phyloP scores from a whole-genome alignment of 2,113 vertebrate genomes.

The Monopterus albus region DNA sequence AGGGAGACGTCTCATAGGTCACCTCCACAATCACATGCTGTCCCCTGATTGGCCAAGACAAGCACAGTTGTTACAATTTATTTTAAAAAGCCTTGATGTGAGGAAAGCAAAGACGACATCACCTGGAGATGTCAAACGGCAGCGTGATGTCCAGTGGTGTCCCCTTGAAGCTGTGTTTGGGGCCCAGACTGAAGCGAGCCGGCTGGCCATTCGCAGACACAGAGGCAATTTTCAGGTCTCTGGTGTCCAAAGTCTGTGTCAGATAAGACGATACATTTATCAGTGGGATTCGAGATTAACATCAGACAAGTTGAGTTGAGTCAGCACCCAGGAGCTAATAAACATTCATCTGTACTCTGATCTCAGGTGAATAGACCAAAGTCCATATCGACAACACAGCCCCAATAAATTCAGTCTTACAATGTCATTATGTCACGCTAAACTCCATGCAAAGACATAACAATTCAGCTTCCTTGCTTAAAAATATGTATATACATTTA shows the following conservation, averaged over 20 bases:
- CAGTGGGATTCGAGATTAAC: not conserved
- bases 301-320: not conserved
- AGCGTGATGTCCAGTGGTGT: conserved; percentile 88
- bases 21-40: conserved; percentile 93
- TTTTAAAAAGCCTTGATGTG: too few species aligned
- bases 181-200: conserved; percentile 85
- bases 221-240: conserved; percentile 86
- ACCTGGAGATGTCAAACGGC: conserved; percentile 92
- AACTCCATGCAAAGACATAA: not conserved
- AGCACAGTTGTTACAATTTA: not conserved
- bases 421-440: too few species aligned
- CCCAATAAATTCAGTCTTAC: too few species aligned
- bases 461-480: too few species aligned
- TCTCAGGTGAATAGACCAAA: too few species aligned
- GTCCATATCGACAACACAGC: too few species aligned
- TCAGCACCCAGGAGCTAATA: not conserved
- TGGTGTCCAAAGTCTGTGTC: conserved; percentile 90
- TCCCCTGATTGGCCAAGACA: conserved; percentile 81
- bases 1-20: conserved; percentile 91
- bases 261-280: not conserved
- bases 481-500: too few species aligned
- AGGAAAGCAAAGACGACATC: conserved; percentile 20
- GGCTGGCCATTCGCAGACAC: conserved; percentile 88
- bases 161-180: conserved; percentile 91
- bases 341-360: too few species aligned